Conservation (phyloP, 2,888 invertebrate genomes). For the Sarcophaga carnaria region DNA sequence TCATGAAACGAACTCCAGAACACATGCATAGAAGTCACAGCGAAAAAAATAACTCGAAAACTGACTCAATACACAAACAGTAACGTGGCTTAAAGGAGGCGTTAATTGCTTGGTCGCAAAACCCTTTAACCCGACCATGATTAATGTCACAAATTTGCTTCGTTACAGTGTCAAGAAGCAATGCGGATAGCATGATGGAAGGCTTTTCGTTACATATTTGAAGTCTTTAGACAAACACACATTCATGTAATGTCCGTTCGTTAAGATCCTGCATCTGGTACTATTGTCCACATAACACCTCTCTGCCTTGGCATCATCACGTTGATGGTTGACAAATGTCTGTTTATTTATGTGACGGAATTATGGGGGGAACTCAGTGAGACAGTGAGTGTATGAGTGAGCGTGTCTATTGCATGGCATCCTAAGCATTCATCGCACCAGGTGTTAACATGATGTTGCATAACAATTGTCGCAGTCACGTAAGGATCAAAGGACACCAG, state of each 20-base stretch:
- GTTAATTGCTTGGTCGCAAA: constrained; percentile 12
- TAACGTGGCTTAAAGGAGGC: constrained; percentile 21
- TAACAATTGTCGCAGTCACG: constrained; percentile 75
- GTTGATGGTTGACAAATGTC: constrained; percentile 42
- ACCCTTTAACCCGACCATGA: constrained; percentile 5
- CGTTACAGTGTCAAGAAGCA: background rate
- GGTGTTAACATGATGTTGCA: constrained; percentile 72
- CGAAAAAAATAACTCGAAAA: background rate
- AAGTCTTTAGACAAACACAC: background rate
- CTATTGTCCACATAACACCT: constrained; percentile 34
- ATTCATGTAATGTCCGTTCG: constrained; percentile 17
- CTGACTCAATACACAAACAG: background rate
- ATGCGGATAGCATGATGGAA: background rate
- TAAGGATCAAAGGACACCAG: constrained; percentile 73
- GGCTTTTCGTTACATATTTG: background rate
- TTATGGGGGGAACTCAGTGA: too few relatives aligned
- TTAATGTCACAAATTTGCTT: constrained; percentile 15
- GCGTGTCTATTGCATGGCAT: constrained; percentile 26
- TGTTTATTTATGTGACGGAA: constrained; percentile 10
- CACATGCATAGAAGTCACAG: constrained; percentile 6
- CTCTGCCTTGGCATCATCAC: constrained; percentile 55
- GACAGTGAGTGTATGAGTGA: background rate
- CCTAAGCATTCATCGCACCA: constrained; percentile 59
- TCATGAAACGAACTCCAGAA: background rate
- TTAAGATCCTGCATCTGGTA: background rate